These are phyloP conservation scores for Natrix natrix DNA, from an alignment of 2,797 vertebrate species.

Conservation along the genomic window DNA sequence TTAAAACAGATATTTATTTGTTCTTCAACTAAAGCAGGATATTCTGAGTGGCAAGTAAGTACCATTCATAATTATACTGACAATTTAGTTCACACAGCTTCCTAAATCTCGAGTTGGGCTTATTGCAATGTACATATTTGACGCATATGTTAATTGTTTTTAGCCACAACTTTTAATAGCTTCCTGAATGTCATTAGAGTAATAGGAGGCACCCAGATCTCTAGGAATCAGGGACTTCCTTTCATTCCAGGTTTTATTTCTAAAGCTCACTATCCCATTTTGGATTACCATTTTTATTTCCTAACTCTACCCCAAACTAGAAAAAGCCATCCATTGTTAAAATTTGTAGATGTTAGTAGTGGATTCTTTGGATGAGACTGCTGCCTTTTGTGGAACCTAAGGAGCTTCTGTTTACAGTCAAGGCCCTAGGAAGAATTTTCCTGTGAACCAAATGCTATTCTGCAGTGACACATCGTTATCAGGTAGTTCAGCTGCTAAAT, in stretches of 20 bases:
- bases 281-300: neutral
- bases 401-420: neutral
- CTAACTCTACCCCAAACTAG: neutral
- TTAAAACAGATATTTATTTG: constrained; percentile 89
- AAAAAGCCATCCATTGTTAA: neutral
- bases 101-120: neutral
- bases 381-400: neutral
- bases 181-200: neutral
- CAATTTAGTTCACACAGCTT: neutral
- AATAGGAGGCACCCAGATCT: neutral
- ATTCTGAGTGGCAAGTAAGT: constrained; percentile 97
- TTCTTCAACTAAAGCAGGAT: constrained; percentile 95
- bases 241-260: neutral
- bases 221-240: neutral
- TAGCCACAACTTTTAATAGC: neutral
- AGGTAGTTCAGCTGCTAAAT: neutral
- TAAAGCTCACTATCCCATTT: neutral
- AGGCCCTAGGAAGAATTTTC: neutral
- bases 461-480: neutral
- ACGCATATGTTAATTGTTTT: neutral
- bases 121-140: neutral
- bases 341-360: neutral
- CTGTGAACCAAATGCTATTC: neutral
- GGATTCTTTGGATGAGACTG: neutral
- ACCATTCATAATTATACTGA: constrained; percentile 9